Conservation (phyloP, 2,113 vertebrate genomes). For the Mustela nigripes region DNA sequence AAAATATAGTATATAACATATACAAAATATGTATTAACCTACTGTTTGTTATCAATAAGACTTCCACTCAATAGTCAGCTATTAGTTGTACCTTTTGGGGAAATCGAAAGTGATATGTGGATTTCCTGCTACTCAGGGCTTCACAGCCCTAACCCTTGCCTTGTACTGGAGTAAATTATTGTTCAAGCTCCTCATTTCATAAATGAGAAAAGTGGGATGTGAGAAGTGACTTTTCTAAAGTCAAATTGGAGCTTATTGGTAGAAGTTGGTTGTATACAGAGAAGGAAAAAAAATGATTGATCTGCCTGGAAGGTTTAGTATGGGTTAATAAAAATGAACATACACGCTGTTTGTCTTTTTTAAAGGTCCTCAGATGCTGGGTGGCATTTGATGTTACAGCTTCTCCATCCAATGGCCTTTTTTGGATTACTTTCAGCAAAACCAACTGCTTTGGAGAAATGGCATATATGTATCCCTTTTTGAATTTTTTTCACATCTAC, state of each 20-base stretch:
- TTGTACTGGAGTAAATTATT: not conserved
- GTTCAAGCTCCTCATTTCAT: not conserved
- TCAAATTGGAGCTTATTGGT: not conserved
- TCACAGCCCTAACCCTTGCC: not conserved
- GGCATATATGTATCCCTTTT: not conserved
- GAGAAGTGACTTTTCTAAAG: not conserved
- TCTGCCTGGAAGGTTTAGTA: not conserved
- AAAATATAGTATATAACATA: not conserved
- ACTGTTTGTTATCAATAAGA: not conserved
- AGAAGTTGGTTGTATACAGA: not conserved
- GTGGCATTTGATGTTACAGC: not conserved
- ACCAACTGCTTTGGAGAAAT: not conserved
- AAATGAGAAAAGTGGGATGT: not conserved
- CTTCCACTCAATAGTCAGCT: not conserved
- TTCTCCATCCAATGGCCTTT: not conserved
- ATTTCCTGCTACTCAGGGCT: not conserved
- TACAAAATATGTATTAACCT: not conserved
- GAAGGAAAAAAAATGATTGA: not conserved
- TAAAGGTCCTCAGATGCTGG: not conserved
- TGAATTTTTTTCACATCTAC: not conserved
- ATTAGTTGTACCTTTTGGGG: not conserved
- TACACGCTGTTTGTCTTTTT: not conserved
- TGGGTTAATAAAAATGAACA: not conserved
- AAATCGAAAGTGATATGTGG: not conserved
- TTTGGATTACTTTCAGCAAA: not conserved